Evolutionary conservation across 2,888 invertebrate genomes (phyloP), one percentile per base, ranked within the genome.

Genomic region (Diarsia dahlii): DNA sequence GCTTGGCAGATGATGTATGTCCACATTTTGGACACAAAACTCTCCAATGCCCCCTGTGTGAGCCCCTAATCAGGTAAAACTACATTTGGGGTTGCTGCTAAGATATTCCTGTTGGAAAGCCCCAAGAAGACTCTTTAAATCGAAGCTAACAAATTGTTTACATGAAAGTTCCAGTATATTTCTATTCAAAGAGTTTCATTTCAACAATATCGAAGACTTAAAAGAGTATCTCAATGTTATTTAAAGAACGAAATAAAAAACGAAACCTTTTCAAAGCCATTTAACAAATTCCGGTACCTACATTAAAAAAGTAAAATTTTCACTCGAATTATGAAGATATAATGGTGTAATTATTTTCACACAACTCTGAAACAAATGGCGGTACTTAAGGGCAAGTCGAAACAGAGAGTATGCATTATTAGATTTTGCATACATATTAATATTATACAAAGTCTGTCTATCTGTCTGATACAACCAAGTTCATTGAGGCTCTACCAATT

Each of bases 341-440:
- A 79, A 83, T 74, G 64, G 64, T 20, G 71, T 71, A 52, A 84
- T 84, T 69, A 84, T 74, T 71, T 79, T 73, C 83, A 71, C 70
- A 83, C 74, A 79, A 70, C 45, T 58, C 74, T 69, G 71, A 58
- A 75, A 75, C 52, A 71, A 84, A 84, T 74, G 71, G 63, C 10
- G 39, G 34, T 12, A 13, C 12, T 82, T 74, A 45, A 58, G 60
- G 12, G 54, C 12, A 46, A 48, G 45, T 64, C 4, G n/a, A 68
- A 74, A 64, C 34, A 65, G 50, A 71, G 48, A 13, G 18, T 9
- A 28, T 0, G 9, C 15, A 15, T 46, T 54, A 34, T 48, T 10
- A 46, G 56, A 23, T 34, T 56, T 18, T 34, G 56, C 9, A 56
- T 46, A 12, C n/a, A 28, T 28, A 28, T 28, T 39, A 8, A 34